phyloP scores from a whole-genome alignment of 1,140 invertebrate species.

The Drosophila bifasciata region DNA sequence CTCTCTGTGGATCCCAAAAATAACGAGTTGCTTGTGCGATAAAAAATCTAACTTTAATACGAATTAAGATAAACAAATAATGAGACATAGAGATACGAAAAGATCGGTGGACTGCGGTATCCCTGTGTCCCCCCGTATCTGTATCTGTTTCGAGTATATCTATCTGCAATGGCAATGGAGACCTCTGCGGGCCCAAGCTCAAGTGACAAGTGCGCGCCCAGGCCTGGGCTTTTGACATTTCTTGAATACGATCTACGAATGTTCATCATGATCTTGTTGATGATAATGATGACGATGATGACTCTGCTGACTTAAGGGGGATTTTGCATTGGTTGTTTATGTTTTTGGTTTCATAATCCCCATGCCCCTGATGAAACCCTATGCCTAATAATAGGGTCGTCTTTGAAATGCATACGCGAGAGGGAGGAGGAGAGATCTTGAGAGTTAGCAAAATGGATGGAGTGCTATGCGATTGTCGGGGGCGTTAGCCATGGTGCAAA shows the following conservation, averaged over 20 bases:
- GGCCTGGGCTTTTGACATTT: conserved; percentile 64
- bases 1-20: conserved; percentile 35
- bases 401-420: conserved; percentile 76
- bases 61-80: conserved; percentile 74
- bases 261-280: conserved; percentile 15
- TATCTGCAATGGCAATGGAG: conserved; percentile 44
- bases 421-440: conserved; percentile 5
- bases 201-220: conserved; percentile 73
- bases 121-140: too few relatives aligned
- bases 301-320: conserved; percentile 17
- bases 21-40: conserved; percentile 68
- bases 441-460: conserved; percentile 12
- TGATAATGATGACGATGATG: conserved; percentile 33
- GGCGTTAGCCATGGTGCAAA: conserved; percentile 68
- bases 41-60: conserved; percentile 81
- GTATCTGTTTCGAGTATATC: conserved; percentile 30
- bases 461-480: conserved; percentile 42
- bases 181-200: conserved; percentile 68
- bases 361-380: conserved; percentile 63
- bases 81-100: conserved; percentile 38
- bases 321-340: conserved; percentile 42
- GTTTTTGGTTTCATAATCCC: conserved; percentile 45
- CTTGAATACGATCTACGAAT: conserved; percentile 45
- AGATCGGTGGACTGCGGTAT: background rate
- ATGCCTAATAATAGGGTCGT: conserved; percentile 79